Evolutionary conservation across 1,140 invertebrate genomes (phyloP), one percentile per base, ranked within the genome.

Genomic region (Pseudobourletiella spinata): DNA sequence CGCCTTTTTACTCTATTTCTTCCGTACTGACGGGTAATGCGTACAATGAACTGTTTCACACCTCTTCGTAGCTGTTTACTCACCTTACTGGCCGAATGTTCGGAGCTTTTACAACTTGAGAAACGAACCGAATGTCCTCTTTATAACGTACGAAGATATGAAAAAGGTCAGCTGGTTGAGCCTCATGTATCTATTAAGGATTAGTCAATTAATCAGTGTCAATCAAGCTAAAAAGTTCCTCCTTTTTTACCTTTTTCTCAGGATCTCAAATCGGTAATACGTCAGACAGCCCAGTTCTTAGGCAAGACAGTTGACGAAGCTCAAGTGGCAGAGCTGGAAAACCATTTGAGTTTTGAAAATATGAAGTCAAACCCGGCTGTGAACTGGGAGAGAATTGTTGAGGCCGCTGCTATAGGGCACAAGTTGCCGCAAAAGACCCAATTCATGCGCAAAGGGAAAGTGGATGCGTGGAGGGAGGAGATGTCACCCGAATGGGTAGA

Each of bases 301-400:
- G 79, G 80, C 0, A 87, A 87, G 73, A 72, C 73, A 0, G 64
- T 90, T 3, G 81, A 76, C 0, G 82, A 86, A 0, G 77, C 84
- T 16, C 78, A 89, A 57, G 74, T 88, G 1, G 73, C 79, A 0
- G 78, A 77, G n/a, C 76, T 94, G 0, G 80, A 80, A 30, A 80
- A 88, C 1, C 85, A 91, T 71, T 75, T 91, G 0, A 86, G 85
- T 43, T 91, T 94, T 66, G 77, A 83, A 22, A 85, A 81, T 68
- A 89, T 93, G 89, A 84, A 86, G 66, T 77, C 78, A 0, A 93
- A 93, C 73, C 80, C 81, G n/a, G 83, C 84, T 1, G 79, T 88
- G 0, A 91, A 91, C 72, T 63, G 56, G 48, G 69, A 70, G 20
- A 64, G 63, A 39, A 62, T 66, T 28, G 62, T 61, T 0, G 44